A percentile compares a stretch with the other conserved stretches of the same genome.
phyloP scores from a whole-genome alignment of 2,113 vertebrate species.

The Aythya baeri region DNA sequence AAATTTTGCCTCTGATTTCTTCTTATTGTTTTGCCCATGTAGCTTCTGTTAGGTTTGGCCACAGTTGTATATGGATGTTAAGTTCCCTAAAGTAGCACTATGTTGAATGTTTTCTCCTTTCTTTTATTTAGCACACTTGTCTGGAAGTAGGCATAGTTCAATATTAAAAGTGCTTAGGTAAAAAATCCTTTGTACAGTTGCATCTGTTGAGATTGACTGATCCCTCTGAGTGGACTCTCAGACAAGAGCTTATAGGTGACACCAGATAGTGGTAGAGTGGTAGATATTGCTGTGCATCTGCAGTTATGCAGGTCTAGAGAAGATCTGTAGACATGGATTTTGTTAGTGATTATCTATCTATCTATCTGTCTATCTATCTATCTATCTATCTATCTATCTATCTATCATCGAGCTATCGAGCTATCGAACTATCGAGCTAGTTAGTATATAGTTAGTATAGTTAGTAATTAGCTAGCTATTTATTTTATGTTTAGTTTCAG shows the following conservation, averaged over 20 bases:
- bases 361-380: too few relatives aligned
- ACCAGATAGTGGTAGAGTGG: neutral
- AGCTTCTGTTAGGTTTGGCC: neutral
- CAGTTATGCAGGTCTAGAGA: neutral
- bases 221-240: rapidly evolving
- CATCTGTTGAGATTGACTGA: neutral
- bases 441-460: too few relatives aligned
- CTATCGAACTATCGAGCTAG: too few relatives aligned
- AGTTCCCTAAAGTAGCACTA: neutral
- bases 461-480: too few relatives aligned
- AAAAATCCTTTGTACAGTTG: neutral
- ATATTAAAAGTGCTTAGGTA: neutral
- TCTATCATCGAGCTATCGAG: too few relatives aligned
- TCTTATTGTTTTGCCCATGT: neutral
- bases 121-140: neutral
- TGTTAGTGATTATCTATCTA: neutral
- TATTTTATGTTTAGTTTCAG: neutral
- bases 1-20: neutral
- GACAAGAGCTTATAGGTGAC: neutral
- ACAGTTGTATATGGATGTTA: neutral
- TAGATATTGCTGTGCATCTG: neutral
- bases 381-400: too few relatives aligned
- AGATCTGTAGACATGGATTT: neutral
- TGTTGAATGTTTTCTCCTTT: neutral
- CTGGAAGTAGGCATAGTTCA: neutral